phyloP scores from a whole-genome alignment of 2,888 invertebrate species.

The Trileptium ribeirensis region DNA sequence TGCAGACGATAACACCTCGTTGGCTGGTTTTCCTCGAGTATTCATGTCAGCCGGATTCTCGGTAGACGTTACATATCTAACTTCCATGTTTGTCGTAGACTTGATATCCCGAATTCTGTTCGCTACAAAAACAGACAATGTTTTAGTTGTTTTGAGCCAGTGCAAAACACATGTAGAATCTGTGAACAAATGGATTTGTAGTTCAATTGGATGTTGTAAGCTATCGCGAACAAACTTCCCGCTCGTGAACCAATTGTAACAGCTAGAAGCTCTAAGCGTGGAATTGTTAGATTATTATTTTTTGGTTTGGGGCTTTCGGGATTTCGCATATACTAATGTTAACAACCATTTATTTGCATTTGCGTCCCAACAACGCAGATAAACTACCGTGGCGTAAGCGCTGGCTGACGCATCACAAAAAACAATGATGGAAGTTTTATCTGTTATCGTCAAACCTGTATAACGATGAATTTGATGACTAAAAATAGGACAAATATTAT shows the following conservation, averaged over 20 bases:
- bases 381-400: conserved; percentile 37
- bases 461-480: too few species aligned
- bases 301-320: conserved; percentile 36
- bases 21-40: conserved; percentile 34
- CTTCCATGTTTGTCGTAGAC: conserved; percentile 21
- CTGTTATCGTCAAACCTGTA: too few species aligned
- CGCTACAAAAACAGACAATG: conserved; percentile 31
- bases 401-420: too few species aligned
- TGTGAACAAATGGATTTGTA: conserved; percentile 29
- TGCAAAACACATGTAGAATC: conserved; percentile 35
- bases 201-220: conserved; percentile 29
- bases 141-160: conserved; percentile 31
- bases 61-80: conserved; percentile 38
- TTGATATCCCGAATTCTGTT: conserved; percentile 40
- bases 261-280: conserved; percentile 26
- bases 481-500: too few species aligned
- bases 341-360: neutral
- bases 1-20: conserved; percentile 18
- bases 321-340: conserved; percentile 28
- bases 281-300: conserved; percentile 33
- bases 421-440: too few species aligned
- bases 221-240: conserved; percentile 29
- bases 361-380: conserved; percentile 26
- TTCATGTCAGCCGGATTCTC: conserved; percentile 45
- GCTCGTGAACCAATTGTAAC: conserved; percentile 15